These are phyloP conservation scores for Noturus placidus DNA, from an alignment of 2,113 vertebrate genomes.

Conservation along the genomic window DNA sequence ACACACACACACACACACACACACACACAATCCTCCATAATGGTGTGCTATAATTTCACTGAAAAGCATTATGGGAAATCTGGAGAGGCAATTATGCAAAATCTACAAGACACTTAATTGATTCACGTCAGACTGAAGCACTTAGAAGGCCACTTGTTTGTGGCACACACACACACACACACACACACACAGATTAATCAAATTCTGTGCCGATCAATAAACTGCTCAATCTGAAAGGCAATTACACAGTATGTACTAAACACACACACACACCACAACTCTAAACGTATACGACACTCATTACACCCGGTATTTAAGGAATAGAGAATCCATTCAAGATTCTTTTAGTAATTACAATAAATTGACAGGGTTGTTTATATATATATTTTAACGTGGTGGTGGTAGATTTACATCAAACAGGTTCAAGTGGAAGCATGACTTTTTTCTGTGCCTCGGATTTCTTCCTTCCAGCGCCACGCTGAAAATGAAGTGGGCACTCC, in stretches of 20 bases:
- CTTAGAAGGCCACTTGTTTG: background rate
- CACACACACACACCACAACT: background rate
- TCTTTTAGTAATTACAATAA: background rate
- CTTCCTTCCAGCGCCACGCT: too few relatives aligned
- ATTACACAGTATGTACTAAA: conserved; percentile 9
- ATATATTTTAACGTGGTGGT: background rate
- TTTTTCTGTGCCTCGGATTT: background rate
- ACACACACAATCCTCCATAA: background rate
- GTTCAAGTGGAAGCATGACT: background rate
- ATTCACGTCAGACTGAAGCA: background rate
- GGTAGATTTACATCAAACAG: background rate
- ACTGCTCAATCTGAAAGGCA: conserved; percentile 1
- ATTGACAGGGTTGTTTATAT: background rate
- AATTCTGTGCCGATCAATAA: conserved; percentile 15
- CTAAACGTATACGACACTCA: background rate
- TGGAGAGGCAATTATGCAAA: background rate
- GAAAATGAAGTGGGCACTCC: too few relatives aligned
- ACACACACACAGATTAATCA: conserved; percentile 11
- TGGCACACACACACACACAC: conserved; percentile 22
- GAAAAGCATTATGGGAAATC: conserved; percentile 11
- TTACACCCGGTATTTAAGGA: background rate
- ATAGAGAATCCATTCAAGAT: background rate
- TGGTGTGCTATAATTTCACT: background rate
- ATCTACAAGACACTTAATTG: background rate
- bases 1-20: background rate